These are phyloP conservation scores for Benitochromis conjunctus DNA, from an alignment of 2,113 vertebrate genomes.

Conservation along the genomic window DNA sequence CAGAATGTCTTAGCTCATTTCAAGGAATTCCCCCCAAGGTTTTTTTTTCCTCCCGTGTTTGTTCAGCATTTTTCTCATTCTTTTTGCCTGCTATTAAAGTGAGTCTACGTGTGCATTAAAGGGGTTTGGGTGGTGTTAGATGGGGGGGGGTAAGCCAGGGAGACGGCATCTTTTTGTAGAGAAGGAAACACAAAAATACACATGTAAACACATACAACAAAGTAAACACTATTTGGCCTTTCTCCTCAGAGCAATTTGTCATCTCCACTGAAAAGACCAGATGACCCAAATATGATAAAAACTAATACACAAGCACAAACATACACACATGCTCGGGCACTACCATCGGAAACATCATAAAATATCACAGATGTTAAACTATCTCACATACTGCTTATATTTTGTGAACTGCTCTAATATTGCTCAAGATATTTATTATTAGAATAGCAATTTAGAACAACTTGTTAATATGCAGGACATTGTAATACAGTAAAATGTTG, in stretches of 20 bases:
- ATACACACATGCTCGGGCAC: neutral
- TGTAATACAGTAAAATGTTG: neutral
- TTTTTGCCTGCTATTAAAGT: neutral
- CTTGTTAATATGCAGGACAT: neutral
- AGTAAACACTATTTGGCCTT: neutral
- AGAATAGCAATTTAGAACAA: neutral
- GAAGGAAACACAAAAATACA: conserved; percentile 3
- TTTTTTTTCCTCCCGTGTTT: conserved; percentile 26
- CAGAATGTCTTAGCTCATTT: conserved; percentile 22
- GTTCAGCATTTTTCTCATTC: conserved; percentile 13
- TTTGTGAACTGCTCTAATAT: neutral
- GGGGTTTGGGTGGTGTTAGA: neutral
- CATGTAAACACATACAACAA: neutral
- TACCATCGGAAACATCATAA: neutral
- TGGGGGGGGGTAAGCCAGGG: neutral
- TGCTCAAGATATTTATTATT: neutral
- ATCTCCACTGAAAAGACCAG: neutral
- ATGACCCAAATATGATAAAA: neutral
- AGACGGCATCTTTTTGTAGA: neutral
- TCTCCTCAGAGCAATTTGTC: neutral
- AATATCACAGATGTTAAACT: neutral
- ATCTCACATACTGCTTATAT: neutral
- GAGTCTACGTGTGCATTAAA: neutral
- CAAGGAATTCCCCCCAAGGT: conserved; percentile 48
- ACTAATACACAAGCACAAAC: neutral